Evolutionary conservation across 2,888 invertebrate genomes (phyloP).

Genomic region (Erebia ligea): DNA sequence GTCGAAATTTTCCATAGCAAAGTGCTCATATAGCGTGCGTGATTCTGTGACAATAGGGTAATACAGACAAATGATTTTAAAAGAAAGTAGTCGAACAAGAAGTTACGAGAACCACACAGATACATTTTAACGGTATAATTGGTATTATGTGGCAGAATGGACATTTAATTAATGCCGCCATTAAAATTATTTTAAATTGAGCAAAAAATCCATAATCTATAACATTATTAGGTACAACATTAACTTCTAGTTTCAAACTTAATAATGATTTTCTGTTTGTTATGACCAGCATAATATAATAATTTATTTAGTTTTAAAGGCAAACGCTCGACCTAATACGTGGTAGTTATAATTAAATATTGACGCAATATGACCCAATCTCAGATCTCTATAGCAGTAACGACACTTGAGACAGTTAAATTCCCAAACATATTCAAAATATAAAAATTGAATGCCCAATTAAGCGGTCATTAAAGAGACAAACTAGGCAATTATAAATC

Average conservation of each 20-base stretch:
- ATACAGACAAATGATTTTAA: constrained; percentile 3
- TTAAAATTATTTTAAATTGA: no score
- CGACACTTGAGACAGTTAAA: constrained; percentile 21
- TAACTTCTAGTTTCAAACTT: not conserved
- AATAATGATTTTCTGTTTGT: not conserved
- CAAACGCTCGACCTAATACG: not conserved
- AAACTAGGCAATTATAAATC: constrained; percentile 57
- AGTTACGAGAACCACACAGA: not conserved
- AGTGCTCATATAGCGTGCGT: constrained; percentile 25
- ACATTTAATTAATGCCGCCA: no score
- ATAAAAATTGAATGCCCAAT: constrained; percentile 47
- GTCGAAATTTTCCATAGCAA: constrained; percentile 32
- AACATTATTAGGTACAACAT: not conserved
- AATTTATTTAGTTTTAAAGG: not conserved
- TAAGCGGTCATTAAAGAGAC: constrained; percentile 54
- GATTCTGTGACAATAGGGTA: constrained; percentile 28
- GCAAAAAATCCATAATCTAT: no score
- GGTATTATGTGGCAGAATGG: not conserved
- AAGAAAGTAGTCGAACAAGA: constrained; percentile 7
- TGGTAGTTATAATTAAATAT: constrained; percentile 9
- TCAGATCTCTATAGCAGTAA: constrained; percentile 25
- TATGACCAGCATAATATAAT: not conserved
- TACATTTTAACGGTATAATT: not conserved
- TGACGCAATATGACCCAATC: constrained; percentile 17
- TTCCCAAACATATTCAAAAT: constrained; percentile 29